Evolutionary conservation across 2,113 vertebrate species (phyloP).

Genomic region (Lasiurus cinereus): DNA sequence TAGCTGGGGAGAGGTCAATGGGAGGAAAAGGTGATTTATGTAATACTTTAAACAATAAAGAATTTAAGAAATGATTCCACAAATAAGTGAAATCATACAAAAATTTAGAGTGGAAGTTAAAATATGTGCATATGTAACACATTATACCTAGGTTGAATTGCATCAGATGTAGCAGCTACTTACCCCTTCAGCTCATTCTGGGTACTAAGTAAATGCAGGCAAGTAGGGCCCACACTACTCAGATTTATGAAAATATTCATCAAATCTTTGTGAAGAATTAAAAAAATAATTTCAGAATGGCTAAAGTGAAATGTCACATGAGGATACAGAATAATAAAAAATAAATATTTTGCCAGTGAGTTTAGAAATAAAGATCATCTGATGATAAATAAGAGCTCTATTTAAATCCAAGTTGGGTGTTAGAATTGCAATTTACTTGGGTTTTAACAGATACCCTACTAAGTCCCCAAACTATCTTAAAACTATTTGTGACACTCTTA

Average conservation of each 20-base stretch:
- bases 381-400: not conserved
- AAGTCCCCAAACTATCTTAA: not conserved
- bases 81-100: not conserved
- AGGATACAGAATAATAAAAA: too few relatives aligned
- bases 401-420: not conserved
- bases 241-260: not conserved
- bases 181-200: not conserved
- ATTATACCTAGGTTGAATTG: not conserved
- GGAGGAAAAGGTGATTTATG: too few relatives aligned
- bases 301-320: not conserved
- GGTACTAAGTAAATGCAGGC: not conserved
- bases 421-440: not conserved
- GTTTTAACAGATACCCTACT: not conserved
- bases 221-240: not conserved
- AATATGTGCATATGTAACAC: not conserved
- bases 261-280: not conserved
- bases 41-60: too few relatives aligned
- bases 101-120: not conserved
- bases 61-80: too few relatives aligned
- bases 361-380: not conserved
- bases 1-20: too few relatives aligned
- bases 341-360: too few relatives aligned
- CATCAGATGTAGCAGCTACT: not conserved
- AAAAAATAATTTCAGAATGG: not conserved
- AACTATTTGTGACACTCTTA: not conserved